Conservation (phyloP, 2,113 vertebrate genomes). For the Ariopsis seemanni region DNA sequence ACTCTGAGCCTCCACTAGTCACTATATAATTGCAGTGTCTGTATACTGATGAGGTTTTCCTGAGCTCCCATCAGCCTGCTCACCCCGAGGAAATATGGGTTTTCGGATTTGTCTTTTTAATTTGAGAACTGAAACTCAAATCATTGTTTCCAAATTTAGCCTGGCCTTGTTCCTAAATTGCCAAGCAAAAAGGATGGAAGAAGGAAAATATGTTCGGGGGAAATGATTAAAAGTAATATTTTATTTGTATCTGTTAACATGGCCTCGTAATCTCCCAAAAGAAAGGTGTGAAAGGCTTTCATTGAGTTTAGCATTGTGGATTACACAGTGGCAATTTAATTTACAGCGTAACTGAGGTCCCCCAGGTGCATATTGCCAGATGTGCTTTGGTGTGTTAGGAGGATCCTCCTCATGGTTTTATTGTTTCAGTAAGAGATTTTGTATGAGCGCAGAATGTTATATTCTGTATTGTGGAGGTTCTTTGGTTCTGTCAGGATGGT, state of each 20-base stretch:
- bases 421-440: background rate
- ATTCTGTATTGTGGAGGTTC: background rate
- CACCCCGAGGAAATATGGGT: constrained; percentile 60
- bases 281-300: constrained; percentile 27
- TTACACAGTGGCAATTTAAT: constrained; percentile 60
- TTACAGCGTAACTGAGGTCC: constrained; percentile 52
- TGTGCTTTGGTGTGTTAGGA: constrained; percentile 14
- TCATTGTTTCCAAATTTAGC: constrained; percentile 64
- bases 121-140: constrained; percentile 62
- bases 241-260: constrained; percentile 45
- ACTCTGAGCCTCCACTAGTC: constrained; percentile 8
- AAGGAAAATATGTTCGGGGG: constrained; percentile 14
- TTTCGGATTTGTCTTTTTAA: constrained; percentile 62
- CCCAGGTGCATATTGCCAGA: constrained; percentile 51
- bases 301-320: constrained; percentile 51
- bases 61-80: constrained; percentile 32
- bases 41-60: constrained; percentile 39
- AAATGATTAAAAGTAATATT: constrained; percentile 49
- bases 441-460: background rate
- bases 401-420: background rate
- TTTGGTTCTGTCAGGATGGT: background rate
- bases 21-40: constrained; percentile 7
- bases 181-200: constrained; percentile 39
- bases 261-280: constrained; percentile 46
- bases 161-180: constrained; percentile 55